Evolutionary conservation across 2,113 vertebrate genomes (phyloP).

Genomic region (Prionailurus viverrinus): DNA sequence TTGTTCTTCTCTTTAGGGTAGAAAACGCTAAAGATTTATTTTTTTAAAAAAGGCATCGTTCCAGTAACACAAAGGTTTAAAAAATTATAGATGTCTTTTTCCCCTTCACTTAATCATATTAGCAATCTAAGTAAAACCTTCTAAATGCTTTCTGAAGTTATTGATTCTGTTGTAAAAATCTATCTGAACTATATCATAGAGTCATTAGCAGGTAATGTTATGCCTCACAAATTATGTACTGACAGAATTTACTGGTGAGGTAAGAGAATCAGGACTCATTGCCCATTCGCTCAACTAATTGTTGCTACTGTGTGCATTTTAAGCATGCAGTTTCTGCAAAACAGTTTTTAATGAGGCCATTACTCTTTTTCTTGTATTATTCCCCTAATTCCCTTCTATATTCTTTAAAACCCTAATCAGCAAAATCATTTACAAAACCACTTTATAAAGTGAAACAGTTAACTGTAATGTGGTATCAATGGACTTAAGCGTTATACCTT

Average conservation of each 20-base stretch:
- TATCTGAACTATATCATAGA: slow-evolving; percentile 60
- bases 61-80: slow-evolving; percentile 19
- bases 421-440: slow-evolving; percentile 77
- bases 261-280: slow-evolving; percentile 46
- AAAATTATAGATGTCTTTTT: neutral
- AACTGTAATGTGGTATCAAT: slow-evolving; percentile 49
- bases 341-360: slow-evolving; percentile 80
- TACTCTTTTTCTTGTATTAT: slow-evolving; percentile 80
- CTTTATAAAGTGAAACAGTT: slow-evolving; percentile 70
- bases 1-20: neutral
- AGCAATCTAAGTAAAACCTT: slow-evolving; percentile 55
- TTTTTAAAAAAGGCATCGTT: slow-evolving; percentile 30
- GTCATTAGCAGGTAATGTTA: slow-evolving; percentile 69
- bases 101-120: slow-evolving; percentile 47
- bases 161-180: slow-evolving; percentile 64
- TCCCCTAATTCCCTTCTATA: slow-evolving; percentile 74
- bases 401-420: slow-evolving; percentile 78
- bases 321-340: slow-evolving; percentile 68
- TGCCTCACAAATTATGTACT: slow-evolving; percentile 36
- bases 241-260: slow-evolving; percentile 62
- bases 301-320: slow-evolving; percentile 65
- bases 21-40: neutral
- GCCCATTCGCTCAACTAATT: slow-evolving; percentile 68
- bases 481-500: slow-evolving; percentile 57
- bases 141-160: slow-evolving; percentile 69